A percentile compares a stretch with the other conserved stretches of the same genome.
These are phyloP conservation scores for Crocodylus rhombifer DNA, from an alignment of 2,797 vertebrate genomes.

Conservation along the genomic window DNA sequence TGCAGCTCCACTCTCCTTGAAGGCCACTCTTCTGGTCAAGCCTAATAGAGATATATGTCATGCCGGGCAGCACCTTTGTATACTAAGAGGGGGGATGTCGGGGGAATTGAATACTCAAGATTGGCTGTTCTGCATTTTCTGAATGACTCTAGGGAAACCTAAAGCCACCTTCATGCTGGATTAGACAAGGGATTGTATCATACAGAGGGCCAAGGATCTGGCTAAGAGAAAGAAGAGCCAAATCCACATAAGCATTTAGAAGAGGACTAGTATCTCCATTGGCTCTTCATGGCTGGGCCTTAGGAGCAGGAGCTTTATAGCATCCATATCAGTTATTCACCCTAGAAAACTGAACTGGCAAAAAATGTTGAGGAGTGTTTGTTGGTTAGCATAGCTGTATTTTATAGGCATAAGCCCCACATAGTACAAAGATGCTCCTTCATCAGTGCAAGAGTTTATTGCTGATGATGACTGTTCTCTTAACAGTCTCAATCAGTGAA, in stretches of 20 bases:
- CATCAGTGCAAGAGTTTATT: not conserved
- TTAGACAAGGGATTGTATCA: not conserved
- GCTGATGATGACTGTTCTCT: rapidly evolving
- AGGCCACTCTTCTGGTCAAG: not conserved
- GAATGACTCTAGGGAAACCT: not conserved
- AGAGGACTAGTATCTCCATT: no score
- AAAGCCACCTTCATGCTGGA: not conserved
- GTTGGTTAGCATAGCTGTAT: not conserved
- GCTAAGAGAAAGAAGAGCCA: not conserved
- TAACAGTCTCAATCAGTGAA: not conserved
- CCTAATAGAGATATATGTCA: not conserved
- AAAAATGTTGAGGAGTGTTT: not conserved
- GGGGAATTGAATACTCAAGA: not conserved
- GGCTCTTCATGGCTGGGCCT: not conserved
- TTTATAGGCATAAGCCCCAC: not conserved
- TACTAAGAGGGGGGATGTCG: not conserved
- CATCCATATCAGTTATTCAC: not conserved
- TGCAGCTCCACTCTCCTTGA: not conserved
- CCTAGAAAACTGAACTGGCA: not conserved
- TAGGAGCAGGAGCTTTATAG: not conserved
- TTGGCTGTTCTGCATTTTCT: not conserved
- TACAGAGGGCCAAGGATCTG: not conserved
- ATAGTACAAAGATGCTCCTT: not conserved
- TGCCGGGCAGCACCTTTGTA: no score
- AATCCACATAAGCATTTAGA: not conserved